Evolutionary conservation across 2,113 vertebrate genomes (phyloP).

Genomic region (Crypturellus undulatus): DNA sequence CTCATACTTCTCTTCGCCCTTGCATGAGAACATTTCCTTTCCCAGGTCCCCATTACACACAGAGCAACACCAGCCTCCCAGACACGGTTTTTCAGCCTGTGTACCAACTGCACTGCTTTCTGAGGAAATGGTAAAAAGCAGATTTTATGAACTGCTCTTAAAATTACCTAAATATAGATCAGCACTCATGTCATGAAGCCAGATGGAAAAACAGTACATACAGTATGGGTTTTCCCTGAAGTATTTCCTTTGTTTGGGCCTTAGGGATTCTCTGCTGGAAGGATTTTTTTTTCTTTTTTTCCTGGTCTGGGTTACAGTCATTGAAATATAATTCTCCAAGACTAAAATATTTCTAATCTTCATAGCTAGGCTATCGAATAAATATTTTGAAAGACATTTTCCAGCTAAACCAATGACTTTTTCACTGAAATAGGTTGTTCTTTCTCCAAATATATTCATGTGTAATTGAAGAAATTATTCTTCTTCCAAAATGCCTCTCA

Average conservation of each 20-base stretch:
- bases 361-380: not conserved
- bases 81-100: not conserved
- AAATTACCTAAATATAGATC: not conserved
- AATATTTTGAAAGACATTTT: not conserved
- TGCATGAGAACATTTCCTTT: fast-evolving
- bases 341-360: not conserved
- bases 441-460: not conserved
- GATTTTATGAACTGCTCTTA: not conserved
- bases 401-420: not conserved
- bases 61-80: not conserved
- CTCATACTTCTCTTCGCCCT: not conserved
- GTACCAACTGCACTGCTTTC: not conserved
- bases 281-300: not conserved
- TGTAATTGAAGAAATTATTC: not conserved
- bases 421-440: not conserved
- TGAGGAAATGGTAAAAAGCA: not conserved
- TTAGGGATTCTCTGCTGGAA: not conserved
- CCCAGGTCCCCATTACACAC: not conserved
- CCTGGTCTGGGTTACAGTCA: not conserved
- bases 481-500: not conserved
- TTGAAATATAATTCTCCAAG: not conserved
- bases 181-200: not conserved
- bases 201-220: not conserved
- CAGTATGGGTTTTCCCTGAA: not conserved
- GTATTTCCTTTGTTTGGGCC: not conserved